These are phyloP conservation scores for Falco novaeseelandiae DNA, from an alignment of 2,797 vertebrate species.

Conservation along the genomic window DNA sequence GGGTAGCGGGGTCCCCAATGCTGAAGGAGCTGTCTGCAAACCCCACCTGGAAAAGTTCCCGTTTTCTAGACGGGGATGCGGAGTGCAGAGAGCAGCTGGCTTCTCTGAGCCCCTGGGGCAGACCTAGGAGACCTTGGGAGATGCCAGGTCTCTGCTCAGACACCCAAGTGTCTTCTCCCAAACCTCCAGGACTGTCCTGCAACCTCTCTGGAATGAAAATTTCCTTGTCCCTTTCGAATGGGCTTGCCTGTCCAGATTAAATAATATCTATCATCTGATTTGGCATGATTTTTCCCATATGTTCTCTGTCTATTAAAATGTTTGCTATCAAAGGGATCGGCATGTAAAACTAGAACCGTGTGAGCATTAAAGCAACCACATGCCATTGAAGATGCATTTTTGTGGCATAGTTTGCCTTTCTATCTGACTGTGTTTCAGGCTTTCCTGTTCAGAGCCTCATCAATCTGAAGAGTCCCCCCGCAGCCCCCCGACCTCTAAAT, in stretches of 20 bases:
- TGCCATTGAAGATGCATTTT: conserved; percentile 5
- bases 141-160: background rate
- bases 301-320: background rate
- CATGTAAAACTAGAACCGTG: conserved; percentile 46
- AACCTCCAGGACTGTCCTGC: background rate
- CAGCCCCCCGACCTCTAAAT: background rate
- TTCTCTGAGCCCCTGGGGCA: background rate
- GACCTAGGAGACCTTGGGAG: background rate
- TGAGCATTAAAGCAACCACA: conserved; percentile 9
- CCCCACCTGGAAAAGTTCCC: background rate
- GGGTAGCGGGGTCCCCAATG: fast-evolving
- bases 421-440: background rate
- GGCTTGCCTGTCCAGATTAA: background rate
- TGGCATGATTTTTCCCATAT: conserved; percentile 24
- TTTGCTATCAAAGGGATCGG: conserved; percentile 9
- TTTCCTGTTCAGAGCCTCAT: background rate
- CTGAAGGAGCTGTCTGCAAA: background rate
- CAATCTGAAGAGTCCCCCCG: background rate
- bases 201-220: background rate
- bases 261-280: conserved; percentile 6
- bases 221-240: background rate
- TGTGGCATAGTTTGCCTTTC: background rate
- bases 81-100: background rate
- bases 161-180: background rate
- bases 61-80: background rate